phyloP scores from a whole-genome alignment of 53 echinoderm and acorn worm genomes.

The Hippasteria phrygiana region DNA sequence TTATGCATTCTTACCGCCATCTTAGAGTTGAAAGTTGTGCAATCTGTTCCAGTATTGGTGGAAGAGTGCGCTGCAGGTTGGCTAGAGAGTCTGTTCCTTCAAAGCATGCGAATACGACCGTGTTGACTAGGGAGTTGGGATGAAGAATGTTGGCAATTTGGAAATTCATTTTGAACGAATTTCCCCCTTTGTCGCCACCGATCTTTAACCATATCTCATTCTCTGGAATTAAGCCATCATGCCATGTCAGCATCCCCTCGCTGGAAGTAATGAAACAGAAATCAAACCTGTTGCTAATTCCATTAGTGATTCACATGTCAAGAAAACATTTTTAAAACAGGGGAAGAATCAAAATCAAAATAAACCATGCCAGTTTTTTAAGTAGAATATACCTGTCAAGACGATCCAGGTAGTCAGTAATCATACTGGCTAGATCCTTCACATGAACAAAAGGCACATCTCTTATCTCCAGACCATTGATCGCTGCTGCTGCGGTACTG shows the following conservation, averaged over 20 bases:
- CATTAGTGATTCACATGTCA: background rate
- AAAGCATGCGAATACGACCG: background rate
- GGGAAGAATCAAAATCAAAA: background rate
- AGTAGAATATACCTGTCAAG: conserved; percentile 7
- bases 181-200: conserved; percentile 20
- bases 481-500: background rate
- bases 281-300: background rate
- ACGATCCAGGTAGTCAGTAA: conserved; percentile 21
- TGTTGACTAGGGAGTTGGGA: conserved; percentile 8
- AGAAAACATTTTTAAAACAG: background rate
- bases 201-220: conserved; percentile 15
- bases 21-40: background rate
- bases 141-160: conserved; percentile 9
- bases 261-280: background rate
- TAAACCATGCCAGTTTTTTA: background rate
- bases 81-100: conserved; percentile 12
- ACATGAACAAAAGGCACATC: conserved; percentile 10
- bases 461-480: background rate
- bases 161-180: conserved; percentile 13
- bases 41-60: conserved; percentile 34
- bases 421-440: background rate
- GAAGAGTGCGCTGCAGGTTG: conserved; percentile 16
- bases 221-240: background rate
- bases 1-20: conserved; percentile 19
- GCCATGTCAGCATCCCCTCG: conserved; percentile 13